Percentiles rank a stretch among this genome's conserved stretches.
phyloP scores from a whole-genome alignment of 2,888 invertebrate species.

The Pseudococcus jackbeardsleyi region DNA sequence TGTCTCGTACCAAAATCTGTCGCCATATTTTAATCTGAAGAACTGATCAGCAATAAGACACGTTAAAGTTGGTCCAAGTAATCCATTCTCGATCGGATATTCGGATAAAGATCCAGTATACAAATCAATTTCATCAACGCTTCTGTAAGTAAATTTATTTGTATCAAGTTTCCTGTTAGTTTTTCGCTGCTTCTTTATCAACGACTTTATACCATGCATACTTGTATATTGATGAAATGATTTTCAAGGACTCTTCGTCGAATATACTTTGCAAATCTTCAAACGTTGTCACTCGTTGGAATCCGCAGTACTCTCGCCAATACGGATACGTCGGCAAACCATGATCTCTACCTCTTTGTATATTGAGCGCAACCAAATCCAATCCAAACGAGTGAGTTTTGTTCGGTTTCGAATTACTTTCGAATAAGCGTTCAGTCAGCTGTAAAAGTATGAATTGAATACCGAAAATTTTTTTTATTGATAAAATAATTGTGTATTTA shows the following conservation, averaged over 20 bases:
- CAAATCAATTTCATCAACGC: conserved; percentile 87
- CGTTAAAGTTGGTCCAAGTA: conserved; percentile 87
- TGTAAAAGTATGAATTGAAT: conserved; percentile 70
- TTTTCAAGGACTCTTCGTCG: conserved; percentile 76
- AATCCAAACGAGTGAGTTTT: conserved; percentile 75
- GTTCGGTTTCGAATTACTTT: conserved; percentile 70
- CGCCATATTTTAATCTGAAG: conserved; percentile 82
- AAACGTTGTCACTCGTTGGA: conserved; percentile 76
- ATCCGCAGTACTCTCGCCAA: conserved; percentile 83
- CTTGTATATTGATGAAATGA: conserved; percentile 78
- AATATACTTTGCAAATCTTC: conserved; percentile 77
- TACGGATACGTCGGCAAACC: conserved; percentile 84
- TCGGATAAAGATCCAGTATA: conserved; percentile 92
- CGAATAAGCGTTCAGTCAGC: conserved; percentile 80
- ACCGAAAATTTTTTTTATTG: not conserved
- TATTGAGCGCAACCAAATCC: conserved; percentile 88
- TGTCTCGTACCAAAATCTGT: conserved; percentile 92
- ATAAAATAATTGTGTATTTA: not conserved
- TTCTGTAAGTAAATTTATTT: conserved; percentile 69
- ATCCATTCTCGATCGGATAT: conserved; percentile 77
- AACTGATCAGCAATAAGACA: conserved; percentile 91
- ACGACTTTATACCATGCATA: conserved; percentile 68
- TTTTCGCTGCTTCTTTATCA: too few species aligned
- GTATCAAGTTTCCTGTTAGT: too few species aligned
- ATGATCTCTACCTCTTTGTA: conserved; percentile 91